Percentiles rank a stretch among this genome's conserved stretches.
These are phyloP conservation scores for Gopherus flavomarginatus DNA, from an alignment of 2,113 vertebrate species.

Conservation along the genomic window DNA sequence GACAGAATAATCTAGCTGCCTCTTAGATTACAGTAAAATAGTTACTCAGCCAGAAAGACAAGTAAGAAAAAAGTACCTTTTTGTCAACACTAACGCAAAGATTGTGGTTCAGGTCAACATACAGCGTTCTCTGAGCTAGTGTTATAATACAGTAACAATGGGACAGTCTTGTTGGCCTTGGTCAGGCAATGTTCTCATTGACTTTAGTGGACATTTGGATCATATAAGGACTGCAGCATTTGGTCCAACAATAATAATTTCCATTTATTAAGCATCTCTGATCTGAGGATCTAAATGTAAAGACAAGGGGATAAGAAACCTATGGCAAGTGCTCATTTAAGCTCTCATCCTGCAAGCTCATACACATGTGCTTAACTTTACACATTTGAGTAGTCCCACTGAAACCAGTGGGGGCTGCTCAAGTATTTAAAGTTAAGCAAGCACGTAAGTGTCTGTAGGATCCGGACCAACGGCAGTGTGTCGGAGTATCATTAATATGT, in stretches of 20 bases:
- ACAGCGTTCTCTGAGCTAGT: background rate
- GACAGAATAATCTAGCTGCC: background rate
- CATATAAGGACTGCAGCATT: background rate
- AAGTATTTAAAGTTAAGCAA: background rate
- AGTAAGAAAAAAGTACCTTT: background rate
- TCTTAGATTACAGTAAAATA: background rate
- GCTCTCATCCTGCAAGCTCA: background rate
- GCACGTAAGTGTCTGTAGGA: background rate
- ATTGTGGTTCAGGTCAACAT: background rate
- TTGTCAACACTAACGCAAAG: background rate
- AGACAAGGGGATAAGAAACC: background rate
- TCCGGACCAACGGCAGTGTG: fast-evolving
- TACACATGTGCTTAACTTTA: background rate
- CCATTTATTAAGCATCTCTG: background rate
- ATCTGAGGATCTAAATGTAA: background rate
- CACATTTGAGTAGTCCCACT: background rate
- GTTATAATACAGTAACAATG: background rate
- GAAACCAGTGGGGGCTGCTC: background rate
- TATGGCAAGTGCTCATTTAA: background rate
- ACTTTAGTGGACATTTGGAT: background rate
- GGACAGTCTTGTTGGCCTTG: background rate
- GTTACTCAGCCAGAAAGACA: background rate
- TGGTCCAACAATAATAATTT: background rate
- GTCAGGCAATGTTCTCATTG: background rate
- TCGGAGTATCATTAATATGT: background rate